Evolutionary conservation across 1,140 invertebrate species (phyloP).

Genomic region (Nasonia giraulti): DNA sequence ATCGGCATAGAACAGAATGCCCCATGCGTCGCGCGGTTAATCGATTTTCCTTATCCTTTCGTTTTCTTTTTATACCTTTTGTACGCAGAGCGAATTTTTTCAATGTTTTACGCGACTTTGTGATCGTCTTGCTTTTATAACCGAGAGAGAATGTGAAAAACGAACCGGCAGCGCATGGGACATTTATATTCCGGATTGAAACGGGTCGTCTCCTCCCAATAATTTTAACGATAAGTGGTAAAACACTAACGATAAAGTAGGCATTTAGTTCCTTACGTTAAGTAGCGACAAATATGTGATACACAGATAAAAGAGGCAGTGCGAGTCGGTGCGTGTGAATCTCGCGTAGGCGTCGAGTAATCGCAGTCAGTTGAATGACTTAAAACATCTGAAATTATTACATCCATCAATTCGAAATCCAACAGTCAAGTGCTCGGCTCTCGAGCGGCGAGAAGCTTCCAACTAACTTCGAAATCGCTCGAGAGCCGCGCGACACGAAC

Average conservation of each 20-base stretch:
- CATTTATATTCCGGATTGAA: conserved; percentile 24
- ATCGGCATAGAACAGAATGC: background rate
- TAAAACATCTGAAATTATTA: background rate
- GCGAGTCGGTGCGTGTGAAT: conserved; percentile 18
- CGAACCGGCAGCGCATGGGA: background rate
- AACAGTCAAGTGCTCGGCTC: background rate
- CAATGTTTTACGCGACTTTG: background rate
- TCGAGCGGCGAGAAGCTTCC: background rate
- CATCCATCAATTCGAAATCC: background rate
- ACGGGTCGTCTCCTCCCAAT: conserved; percentile 12
- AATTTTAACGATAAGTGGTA: background rate
- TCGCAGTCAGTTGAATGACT: background rate
- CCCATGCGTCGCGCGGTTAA: background rate
- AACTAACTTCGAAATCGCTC: background rate
- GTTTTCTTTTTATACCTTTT: conserved; percentile 1
- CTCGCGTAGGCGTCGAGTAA: background rate
- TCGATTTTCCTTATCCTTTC: background rate
- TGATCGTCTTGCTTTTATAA: background rate
- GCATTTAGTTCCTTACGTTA: conserved; percentile 46
- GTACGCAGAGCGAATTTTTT: background rate
- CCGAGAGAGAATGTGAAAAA: background rate
- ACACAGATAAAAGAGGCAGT: background rate
- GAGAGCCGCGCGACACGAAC: background rate
- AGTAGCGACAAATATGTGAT: conserved; percentile 49
- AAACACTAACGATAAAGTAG: conserved; percentile 18